A percentile compares a stretch with the other conserved stretches of the same genome.
Evolutionary conservation across 2,888 invertebrate species (phyloP).

Genomic region (Horisme vitalbata): DNA sequence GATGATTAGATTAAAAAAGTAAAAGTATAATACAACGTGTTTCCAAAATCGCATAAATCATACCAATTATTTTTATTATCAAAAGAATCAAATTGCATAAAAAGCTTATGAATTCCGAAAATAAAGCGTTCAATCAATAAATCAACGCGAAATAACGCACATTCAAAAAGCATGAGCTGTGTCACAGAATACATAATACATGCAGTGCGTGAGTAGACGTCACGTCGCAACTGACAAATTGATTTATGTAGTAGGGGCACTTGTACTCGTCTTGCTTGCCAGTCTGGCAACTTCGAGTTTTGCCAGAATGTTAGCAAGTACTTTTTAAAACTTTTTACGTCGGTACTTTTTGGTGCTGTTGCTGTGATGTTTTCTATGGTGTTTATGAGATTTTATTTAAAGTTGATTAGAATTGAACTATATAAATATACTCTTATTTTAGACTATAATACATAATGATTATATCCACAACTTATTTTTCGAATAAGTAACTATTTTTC

Average conservation of each 20-base stretch:
- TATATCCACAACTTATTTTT: no score
- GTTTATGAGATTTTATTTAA: no score
- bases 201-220: conserved; percentile 55
- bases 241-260: conserved; percentile 66
- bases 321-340: conserved; percentile 20
- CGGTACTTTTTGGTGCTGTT: no score
- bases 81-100: conserved; percentile 8
- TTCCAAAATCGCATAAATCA: no score
- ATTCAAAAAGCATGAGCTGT: conserved; percentile 27
- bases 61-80: conserved; percentile 7
- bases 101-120: conserved; percentile 26
- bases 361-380: no score
- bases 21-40: no score
- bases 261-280: conserved; percentile 23
- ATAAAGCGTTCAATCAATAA: conserved; percentile 33
- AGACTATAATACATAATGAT: no score
- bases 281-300: conserved; percentile 52
- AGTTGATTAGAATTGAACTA: no score
- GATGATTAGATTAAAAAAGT: no score
- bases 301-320: conserved; percentile 45
- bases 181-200: no score
- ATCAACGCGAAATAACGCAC: conserved; percentile 28
- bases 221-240: conserved; percentile 73
- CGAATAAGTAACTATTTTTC: no score
- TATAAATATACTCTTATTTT: no score